Evolutionary conservation across 2,888 invertebrate genomes (phyloP), one percentile per base, ranked within the genome.

Genomic region (Ennomos fuscantarius): DNA sequence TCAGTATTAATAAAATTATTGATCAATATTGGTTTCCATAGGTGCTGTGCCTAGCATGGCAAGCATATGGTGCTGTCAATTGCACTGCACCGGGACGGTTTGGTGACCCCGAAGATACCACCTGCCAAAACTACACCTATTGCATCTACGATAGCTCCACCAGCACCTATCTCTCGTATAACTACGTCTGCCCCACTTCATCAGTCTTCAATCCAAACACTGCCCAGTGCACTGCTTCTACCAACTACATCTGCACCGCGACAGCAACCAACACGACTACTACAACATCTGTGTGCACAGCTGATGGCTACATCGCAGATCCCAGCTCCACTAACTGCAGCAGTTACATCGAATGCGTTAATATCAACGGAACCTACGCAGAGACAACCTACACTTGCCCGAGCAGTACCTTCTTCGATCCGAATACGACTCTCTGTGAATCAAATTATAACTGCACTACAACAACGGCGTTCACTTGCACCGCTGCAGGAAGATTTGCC

Each of bases 81-180:
- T 90, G 89, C 62, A 84, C 87, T 0, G 60, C 72, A 0, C 68
- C 76, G 0, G 80, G 92, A 2, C 82, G 89, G 1, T 84, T 82
- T 63, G 78, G 86, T 0, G 84, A 92, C 57, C 69, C 81, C 1
- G 68, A 56, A 5, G 93, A 93, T 69, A 68, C 87, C 0, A 85
- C 84, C 35, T 92, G 92, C 68, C 68, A 83, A 63, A 87, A 84
- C 64, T 93, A 92, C 70, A 87, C 85, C 1, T 74, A 83, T 2
- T 93, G 93, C 65, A 76, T 84, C 37, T 79, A 72, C 56, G 65
- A 70, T 55, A 69, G 68, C 37, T 58, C 71, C n/a, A 75, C 55
- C n/a, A 60, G 55, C 37, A 63, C 71, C 24, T 89, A 78, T 58
- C 1, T 81, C 10, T 57, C 81, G 8, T 91, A 87, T 68, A 68